Evolutionary conservation across 92 coral and sea anemone species (phyloP).

Genomic region (Zoanthus sansibaricus): DNA sequence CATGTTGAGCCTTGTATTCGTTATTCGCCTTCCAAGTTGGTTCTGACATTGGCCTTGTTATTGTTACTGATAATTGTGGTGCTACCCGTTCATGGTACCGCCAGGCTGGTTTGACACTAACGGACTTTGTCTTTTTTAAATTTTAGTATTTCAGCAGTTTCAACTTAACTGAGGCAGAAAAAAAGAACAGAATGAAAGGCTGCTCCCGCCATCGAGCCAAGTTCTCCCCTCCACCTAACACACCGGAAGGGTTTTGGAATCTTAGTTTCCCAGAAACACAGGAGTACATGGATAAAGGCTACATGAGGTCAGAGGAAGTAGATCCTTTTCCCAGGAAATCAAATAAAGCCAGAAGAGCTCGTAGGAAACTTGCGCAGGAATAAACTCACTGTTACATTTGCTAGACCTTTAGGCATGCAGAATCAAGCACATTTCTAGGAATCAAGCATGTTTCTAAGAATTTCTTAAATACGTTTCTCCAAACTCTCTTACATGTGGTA

Average conservation of each 20-base stretch:
- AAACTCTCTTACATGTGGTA: no score
- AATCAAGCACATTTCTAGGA: no score
- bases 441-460: background rate
- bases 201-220: constrained; percentile 97
- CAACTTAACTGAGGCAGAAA: constrained; percentile 81
- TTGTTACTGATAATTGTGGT: background rate
- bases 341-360: constrained; percentile 39
- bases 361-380: constrained; percentile 45
- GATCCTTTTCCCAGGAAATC: constrained; percentile 64
- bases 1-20: no score
- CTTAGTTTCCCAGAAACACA: constrained; percentile 91
- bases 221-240: constrained; percentile 95
- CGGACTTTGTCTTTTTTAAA: background rate
- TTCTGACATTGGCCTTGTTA: no score
- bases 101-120: background rate
- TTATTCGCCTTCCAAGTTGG: no score
- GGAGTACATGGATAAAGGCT: constrained; percentile 89
- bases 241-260: constrained; percentile 97
- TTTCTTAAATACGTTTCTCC: no score
- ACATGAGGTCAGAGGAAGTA: constrained; percentile 69
- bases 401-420: background rate
- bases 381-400: background rate
- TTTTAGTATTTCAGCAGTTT: constrained; percentile 87
- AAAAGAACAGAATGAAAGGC: constrained; percentile 75
- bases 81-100: background rate